Evolutionary conservation across 2,888 invertebrate species (phyloP), one percentile per base, ranked within the genome.

Genomic region (Cremastinae sp.): DNA sequence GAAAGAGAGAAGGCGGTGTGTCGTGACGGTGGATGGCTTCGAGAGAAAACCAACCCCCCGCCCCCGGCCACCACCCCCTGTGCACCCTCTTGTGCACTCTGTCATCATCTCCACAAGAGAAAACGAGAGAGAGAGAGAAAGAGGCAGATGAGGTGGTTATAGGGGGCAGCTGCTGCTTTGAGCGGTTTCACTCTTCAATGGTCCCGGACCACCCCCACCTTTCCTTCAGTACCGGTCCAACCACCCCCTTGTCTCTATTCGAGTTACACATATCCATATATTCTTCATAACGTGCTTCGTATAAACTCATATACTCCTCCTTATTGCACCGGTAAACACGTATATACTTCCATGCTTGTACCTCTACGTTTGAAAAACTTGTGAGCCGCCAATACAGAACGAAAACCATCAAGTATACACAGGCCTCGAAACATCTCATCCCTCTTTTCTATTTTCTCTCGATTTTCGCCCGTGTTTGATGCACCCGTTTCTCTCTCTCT

Each of bases 171-270:
- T 87, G 88, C 88, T 89, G 89, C 89, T 89, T 89, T 88, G 89
- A 89, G 87, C 87, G 85, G 86, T 89, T 89, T 88, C 84, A 89
- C 88, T 88, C 88, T 89, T 87, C 88, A 87, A 84, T 88, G 85
- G 86, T 84, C 85, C 85, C 84, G 87, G 83, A 84, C 85, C 82
- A 81, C 81, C 82, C 51, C 72, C 62, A 41, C 66, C 14, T 74
- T 82, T 84, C 80, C 85, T 85, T 84, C 84, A 65, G 59, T 69
- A 81, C 83, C 83, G 79, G 80, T 74, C 78, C 71, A 74, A 74
- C 78, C 64, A 49, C 74, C 64, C 68, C 68, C 69, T 69, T 35
- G 51, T 59, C 70, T 61, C 69, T 22, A 58, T 73, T 65, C 58
- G 56, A 35, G 58, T 61, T 37, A 69, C 35, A 51, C 14, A 55